Base-by-base conservation (phyloP, 2,888 invertebrate species). In the Philonicus albiceps region DNA sequence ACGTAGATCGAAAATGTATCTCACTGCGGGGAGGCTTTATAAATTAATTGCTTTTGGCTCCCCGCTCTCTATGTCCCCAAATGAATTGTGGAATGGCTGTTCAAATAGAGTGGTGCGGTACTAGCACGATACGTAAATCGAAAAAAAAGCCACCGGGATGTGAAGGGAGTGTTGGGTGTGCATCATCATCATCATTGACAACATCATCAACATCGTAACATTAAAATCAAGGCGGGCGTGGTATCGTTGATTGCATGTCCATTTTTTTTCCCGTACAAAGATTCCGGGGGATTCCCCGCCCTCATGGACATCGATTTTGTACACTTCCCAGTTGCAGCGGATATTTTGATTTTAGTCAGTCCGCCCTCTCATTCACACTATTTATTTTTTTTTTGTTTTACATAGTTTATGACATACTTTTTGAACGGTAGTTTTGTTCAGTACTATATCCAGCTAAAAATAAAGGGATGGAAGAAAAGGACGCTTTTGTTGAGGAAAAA, bases 371-470 rank as follows among this genome's bases (percentile, higher is more conserved):
- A 2, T 31, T 74, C 31, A 34, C 74, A 74, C n/a, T 34, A 74
- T 74, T 74, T 34, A 31, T 74, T 27, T 74, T 74, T 37, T 37
- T 37, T 37, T 11, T 37, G 7, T 37, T 43, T 43, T 7, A 74
- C 27, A 74, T 74, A 74, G 34, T 74, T 74, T 34, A n/a, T 74
- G 74, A 74, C 74, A 74, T 74, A 74, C 31, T 74, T 74, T 64
- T 34, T 74, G 34, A 74, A 74, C 34, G 19, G 31, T 5, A 34
- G 13, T 22, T 74, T 74, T 74, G 74, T 74, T 74, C 74, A 8
- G 74, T 6, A 0, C 8, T 11, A 11, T 43, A 30, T 2, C 6
- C n/a, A 34, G 64, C 64, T 64, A 22, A 64, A 64, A 64, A 64
- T 64, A 64, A 64, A 64, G 64, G 64, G 19, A 8, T 31, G 30